Evolutionary conservation across 64 coral and sea anemone species (phyloP).

Genomic region (Montipora efflorescens): DNA sequence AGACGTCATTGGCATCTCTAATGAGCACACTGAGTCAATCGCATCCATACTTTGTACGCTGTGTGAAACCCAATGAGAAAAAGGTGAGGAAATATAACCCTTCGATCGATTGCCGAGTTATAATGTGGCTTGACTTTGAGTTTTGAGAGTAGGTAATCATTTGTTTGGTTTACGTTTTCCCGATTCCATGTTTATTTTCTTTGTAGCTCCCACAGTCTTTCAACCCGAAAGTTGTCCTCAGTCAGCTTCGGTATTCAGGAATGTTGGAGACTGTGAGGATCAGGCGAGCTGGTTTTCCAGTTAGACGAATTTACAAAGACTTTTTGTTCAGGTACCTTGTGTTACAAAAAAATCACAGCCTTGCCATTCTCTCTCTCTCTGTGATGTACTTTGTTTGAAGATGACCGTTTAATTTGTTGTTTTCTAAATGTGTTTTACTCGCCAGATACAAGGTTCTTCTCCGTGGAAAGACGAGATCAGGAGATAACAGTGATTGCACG

Average conservation of each 20-base stretch:
- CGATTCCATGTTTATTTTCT: background rate
- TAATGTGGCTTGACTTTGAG: too few relatives aligned
- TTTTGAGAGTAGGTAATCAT: too few relatives aligned
- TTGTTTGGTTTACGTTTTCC: too few relatives aligned
- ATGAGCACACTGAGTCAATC: constrained; percentile 90
- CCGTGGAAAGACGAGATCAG: constrained; percentile 70
- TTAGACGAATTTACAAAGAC: constrained; percentile 82
- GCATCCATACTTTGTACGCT: constrained; percentile 91
- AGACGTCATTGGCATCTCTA: constrained; percentile 92
- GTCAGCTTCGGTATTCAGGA: constrained; percentile 94
- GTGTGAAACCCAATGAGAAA: constrained; percentile 92
- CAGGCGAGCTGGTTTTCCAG: constrained; percentile 89
- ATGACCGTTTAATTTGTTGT: background rate
- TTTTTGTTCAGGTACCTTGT: constrained; percentile 90
- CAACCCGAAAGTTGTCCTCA: constrained; percentile 86
- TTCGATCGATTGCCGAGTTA: background rate
- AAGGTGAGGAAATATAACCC: constrained; percentile 54
- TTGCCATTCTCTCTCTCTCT: background rate
- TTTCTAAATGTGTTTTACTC: background rate
- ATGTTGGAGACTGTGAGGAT: constrained; percentile 98
- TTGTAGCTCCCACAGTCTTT: constrained; percentile 81
- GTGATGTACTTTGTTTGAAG: background rate
- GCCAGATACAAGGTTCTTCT: constrained; percentile 91
- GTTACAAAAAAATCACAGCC: background rate
- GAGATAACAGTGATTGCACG: constrained; percentile 79